Percentiles rank a stretch among this genome's conserved stretches.
These are phyloP conservation scores for Melozone crissalis DNA, from an alignment of 2,113 vertebrate species.

Conservation along the genomic window DNA sequence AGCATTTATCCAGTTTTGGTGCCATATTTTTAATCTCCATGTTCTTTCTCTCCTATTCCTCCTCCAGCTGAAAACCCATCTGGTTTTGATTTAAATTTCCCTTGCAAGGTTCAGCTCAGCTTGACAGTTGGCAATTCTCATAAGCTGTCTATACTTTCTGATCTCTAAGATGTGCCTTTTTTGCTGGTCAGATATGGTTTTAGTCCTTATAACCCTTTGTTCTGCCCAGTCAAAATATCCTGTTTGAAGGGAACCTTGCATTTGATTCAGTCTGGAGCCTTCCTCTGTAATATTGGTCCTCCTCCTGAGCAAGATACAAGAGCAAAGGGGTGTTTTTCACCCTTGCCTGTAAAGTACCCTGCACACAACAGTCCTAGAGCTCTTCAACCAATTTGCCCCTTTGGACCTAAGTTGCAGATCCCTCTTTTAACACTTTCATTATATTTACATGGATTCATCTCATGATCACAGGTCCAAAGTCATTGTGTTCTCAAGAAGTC, in stretches of 20 bases:
- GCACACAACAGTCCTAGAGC: background rate
- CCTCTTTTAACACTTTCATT: background rate
- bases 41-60: background rate
- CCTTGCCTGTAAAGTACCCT: background rate
- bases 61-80: background rate
- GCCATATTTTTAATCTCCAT: background rate
- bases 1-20: constrained; percentile 12
- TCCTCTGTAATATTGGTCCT: background rate
- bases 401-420: background rate
- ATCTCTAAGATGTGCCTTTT: background rate
- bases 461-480: background rate
- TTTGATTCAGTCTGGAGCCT: background rate
- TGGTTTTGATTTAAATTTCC: constrained; percentile 42
- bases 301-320: background rate
- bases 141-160: background rate
- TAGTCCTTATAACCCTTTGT: background rate
- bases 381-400: background rate
- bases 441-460: background rate
- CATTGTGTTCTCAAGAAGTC: background rate
- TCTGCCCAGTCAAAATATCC: background rate
- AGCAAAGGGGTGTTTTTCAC: background rate
- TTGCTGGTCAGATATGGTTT: background rate
- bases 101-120: background rate
- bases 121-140: background rate
- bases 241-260: background rate